Percentiles rank a stretch among this genome's conserved stretches.
Evolutionary conservation across 37 sponge, comb jelly and placozoan species (phyloP).

Genomic region (Haliclona indistincta): DNA sequence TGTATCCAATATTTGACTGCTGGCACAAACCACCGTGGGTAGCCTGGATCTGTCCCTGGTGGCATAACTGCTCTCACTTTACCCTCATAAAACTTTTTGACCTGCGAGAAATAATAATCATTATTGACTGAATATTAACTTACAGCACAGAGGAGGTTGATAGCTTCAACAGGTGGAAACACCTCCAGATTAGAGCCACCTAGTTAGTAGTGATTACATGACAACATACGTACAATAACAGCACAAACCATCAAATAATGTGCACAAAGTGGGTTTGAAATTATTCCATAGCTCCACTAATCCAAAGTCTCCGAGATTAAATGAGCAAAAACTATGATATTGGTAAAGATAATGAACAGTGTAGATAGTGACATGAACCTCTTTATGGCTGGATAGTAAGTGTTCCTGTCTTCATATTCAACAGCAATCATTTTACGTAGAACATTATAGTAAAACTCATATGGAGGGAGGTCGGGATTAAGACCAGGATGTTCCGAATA

Average conservation of each 20-base stretch:
- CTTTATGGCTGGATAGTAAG: conserved; percentile 47
- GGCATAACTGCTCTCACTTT: conserved; percentile 25
- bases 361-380: conserved; percentile 8
- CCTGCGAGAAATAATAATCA: conserved; percentile 13
- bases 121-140: conserved; percentile 9
- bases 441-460: conserved; percentile 65
- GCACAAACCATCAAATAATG: conserved; percentile 49
- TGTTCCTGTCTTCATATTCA: conserved; percentile 49
- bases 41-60: conserved; percentile 26
- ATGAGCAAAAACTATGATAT: conserved; percentile 13
- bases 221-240: background rate
- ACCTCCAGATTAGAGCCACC: conserved; percentile 40
- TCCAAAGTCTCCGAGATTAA: conserved; percentile 58
- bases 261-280: conserved; percentile 38
- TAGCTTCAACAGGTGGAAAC: conserved; percentile 55
- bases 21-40: conserved; percentile 74
- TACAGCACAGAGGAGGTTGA: conserved; percentile 60
- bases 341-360: background rate
- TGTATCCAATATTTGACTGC: conserved; percentile 65
- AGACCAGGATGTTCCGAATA: conserved; percentile 35
- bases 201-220: background rate
- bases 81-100: conserved; percentile 68
- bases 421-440: conserved; percentile 51
- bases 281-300: conserved; percentile 54
- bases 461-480: conserved; percentile 31